These are phyloP conservation scores for Anabas testudineus DNA, from an alignment of 2,797 vertebrate species.

Conservation along the genomic window DNA sequence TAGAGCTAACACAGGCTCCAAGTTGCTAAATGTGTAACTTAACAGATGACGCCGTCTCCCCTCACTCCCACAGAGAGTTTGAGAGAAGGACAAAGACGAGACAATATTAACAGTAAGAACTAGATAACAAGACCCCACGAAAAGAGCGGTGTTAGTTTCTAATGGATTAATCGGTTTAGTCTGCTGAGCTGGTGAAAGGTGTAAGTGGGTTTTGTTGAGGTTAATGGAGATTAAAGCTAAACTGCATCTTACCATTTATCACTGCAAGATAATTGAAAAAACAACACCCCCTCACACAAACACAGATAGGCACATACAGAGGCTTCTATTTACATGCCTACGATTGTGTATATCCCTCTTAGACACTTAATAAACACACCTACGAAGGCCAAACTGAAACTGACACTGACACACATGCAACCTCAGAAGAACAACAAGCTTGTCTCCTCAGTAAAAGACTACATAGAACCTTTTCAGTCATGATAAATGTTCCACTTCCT, in stretches of 20 bases:
- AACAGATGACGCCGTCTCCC: slow-evolving; percentile 37
- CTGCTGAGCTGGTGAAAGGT: slow-evolving; percentile 21
- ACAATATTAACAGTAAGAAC: not conserved
- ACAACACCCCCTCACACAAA: not conserved
- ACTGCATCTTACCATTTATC: slow-evolving; percentile 30
- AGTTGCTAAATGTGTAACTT: slow-evolving; percentile 10
- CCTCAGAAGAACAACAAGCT: not conserved
- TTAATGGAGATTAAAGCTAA: slow-evolving; percentile 43
- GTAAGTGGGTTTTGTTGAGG: not conserved
- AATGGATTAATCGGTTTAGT: slow-evolving; percentile 25
- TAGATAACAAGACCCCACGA: slow-evolving; percentile 1
- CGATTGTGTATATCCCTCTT: not conserved
- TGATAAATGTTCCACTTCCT: slow-evolving; percentile 23
- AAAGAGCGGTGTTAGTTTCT: slow-evolving; percentile 18
- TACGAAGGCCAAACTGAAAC: not conserved
- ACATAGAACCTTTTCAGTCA: not conserved
- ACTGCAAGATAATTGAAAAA: slow-evolving; percentile 25
- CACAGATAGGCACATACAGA: not conserved
- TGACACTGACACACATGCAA: not conserved
- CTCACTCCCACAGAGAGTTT: slow-evolving; percentile 28
- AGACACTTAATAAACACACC: not conserved
- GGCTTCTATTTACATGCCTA: not conserved
- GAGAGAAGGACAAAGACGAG: slow-evolving; percentile 8
- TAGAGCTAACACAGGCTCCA: not conserved
- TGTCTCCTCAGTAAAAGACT: slow-evolving; percentile 9